Evolutionary conservation across 2,797 vertebrate species (phyloP), one percentile per base, ranked within the genome.

Genomic region (Phoxinus dragarum): DNA sequence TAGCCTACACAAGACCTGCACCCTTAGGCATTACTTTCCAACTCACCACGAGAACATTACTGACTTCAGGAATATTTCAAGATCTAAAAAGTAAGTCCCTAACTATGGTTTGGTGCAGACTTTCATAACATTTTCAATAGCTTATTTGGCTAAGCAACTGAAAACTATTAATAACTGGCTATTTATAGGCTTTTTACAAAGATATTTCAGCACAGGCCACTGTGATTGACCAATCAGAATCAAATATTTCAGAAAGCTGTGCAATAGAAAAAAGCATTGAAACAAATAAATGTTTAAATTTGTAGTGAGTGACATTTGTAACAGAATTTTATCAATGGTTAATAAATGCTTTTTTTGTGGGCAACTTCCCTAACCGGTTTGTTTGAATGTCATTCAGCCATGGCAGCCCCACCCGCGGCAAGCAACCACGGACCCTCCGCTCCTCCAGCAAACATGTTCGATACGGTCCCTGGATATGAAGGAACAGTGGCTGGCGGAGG

Each of bases 401-500:
- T 95, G 94, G 90, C 90, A 1, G 90, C 92, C 85, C 88, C 91
- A 74, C 94, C 94, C 54, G 42, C 64, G 0, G 54, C 81, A 6
- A 86, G 44, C 1, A 61, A 38, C 61, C 27, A 38, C 0, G 91
- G 89, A 10, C 92, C 94, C 1, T 94, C 90, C 6, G 95, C 95
- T 82, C 95, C 95, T n/a, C 94, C 95, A 3, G 89, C 90, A 82
- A 81, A 81, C 47, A 93, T 94, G 91, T 96, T 94, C 68, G 94
- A 95, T 89, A 92, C 5, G 17, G 88, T 96, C 85, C 95, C 95
- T 0, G 96, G 96, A 2, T 96, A 96, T 84, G 95, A 96, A 86
- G 94, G 94, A 42, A 96, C 94, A 0, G 0, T 93, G 34, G 88
- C 92, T 0, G 95, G 94, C 40, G 93, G 93, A 86, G 95, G 93